Evolutionary conservation across 2,888 invertebrate genomes (phyloP), one percentile per base, ranked within the genome.

Genomic region (Acronicta aceris): DNA sequence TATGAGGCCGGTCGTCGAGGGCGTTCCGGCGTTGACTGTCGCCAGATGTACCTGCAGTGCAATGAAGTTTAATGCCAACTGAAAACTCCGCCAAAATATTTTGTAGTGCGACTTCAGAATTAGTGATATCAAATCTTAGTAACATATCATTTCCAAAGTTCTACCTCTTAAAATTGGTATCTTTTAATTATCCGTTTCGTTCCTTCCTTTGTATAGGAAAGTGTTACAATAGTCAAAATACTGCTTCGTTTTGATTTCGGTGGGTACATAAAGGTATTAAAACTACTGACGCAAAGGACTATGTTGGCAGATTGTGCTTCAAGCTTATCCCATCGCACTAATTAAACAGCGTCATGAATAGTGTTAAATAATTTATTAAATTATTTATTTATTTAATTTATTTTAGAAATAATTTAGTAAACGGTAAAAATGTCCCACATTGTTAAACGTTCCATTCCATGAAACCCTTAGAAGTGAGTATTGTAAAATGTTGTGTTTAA

Each of bases 1-100:
- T 97, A 97, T 86, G 98, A 98, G 81, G 98, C 98, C 6, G 98
- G 98, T 21, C 96, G 98, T 85, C 95, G 97, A 74, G 98, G 98
- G 61, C 96, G 98, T 86, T 97, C 96, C 41, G 98, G 98, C 49
- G 96, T 97, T 78, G 97, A 98, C 88, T 98, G 98, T 86, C 96
- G 97, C 86, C 96, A 97, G 84, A 95, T 97, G 75, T 98, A 97
- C 93, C 95, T 97, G 81, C 96, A 98, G 90, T 98, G 98, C 91
- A 98, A 98, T 90, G 98, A 98, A 95, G 97, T 98, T 89, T 98
- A 96, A 95, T 64, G 52, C 64, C 65, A 74, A 65, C 65, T 74
- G 63, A 61, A 63, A 66, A 64, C 43, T 65, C 71, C 79, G 74
- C 78, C 78, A 81, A 78, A 81, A 71, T 62, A 66, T 62, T 59